phyloP scores from a whole-genome alignment of 2,888 invertebrate genomes.

The Harpalus rubripes region DNA sequence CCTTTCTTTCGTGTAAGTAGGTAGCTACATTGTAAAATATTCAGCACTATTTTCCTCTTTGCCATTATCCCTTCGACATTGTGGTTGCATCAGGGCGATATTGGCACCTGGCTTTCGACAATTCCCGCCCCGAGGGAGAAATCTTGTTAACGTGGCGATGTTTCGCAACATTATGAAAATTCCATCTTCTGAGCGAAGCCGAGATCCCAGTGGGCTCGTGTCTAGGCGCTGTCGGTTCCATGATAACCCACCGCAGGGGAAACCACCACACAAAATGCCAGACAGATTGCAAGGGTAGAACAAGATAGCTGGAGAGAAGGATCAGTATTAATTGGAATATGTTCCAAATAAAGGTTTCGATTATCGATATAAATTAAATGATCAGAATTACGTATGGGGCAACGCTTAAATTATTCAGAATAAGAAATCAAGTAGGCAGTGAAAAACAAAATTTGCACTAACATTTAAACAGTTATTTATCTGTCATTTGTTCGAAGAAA shows the following conservation, averaged over 20 bases:
- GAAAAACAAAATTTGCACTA: too few relatives aligned
- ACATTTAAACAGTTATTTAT: too few relatives aligned
- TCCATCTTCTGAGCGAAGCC: constrained; percentile 54
- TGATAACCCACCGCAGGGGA: constrained; percentile 58
- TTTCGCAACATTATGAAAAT: constrained; percentile 66
- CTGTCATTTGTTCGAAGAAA: too few relatives aligned
- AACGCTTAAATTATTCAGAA: too few relatives aligned
- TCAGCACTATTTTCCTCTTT: neutral
- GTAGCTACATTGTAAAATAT: neutral
- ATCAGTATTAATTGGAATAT: neutral
- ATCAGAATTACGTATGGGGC: too few relatives aligned
- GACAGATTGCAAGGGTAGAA: neutral
- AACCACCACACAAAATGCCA: neutral
- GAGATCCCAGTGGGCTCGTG: constrained; percentile 50
- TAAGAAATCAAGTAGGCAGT: too few relatives aligned
- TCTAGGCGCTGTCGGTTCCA: constrained; percentile 57
- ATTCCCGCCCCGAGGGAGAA: constrained; percentile 57
- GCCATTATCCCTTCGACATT: neutral
- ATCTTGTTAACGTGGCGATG: constrained; percentile 64
- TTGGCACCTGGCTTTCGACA: constrained; percentile 42
- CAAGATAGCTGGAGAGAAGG: neutral
- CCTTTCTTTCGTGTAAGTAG: neutral
- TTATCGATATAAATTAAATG: too few relatives aligned
- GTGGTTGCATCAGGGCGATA: constrained; percentile 8
- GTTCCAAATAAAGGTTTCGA: too few relatives aligned